Evolutionary conservation across 2,797 vertebrate genomes (phyloP), one percentile per base, ranked within the genome.

Genomic region (Brachymystax lenok): DNA sequence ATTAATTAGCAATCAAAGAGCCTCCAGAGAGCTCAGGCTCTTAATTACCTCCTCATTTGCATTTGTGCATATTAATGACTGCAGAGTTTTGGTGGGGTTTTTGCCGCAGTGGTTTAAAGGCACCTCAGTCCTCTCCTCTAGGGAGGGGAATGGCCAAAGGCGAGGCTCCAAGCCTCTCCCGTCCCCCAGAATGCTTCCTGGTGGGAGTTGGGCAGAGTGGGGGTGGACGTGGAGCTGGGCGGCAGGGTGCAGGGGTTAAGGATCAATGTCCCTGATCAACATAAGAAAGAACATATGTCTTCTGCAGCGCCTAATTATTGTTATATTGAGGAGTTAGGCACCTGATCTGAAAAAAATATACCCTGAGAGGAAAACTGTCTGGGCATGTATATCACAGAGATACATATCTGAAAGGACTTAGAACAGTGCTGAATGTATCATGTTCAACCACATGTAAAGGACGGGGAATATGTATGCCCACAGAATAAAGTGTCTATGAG

Each of bases 11-110:
- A 95, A 95, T 95, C 94, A 95, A 95, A 95, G 93, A 93, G 94
- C 92, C 94, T 95, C 94, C 92, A 94, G 94, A 95, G 94, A 95
- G 93, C 90, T 92, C 93, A 91, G 91, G 94, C 93, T 95, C 95
- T 96, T 97, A 95, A 96, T 96, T 96, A 96, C 94, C 94, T 94
- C 89, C 95, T 96, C 88, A 96, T 98, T 99, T 98, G 95, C 96
- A 98, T 98, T 95, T 96, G 96, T 97, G 96, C 96, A 96, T 97
- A 96, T 96, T 97, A 97, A 97, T 96, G 95, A 96, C 88, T 94
- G 94, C 95, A 95, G 95, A 96, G 91, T 95, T 95, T 93, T 92
- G 90, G 88, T 91, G 79, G 87, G 86, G 86, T 90, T 92, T 94
- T 91, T 95, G 94, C 94, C 92, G 94, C 94, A 95, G 93, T 95